phyloP scores from a whole-genome alignment of 2,888 invertebrate genomes.

The Synanthedon vespiformis region DNA sequence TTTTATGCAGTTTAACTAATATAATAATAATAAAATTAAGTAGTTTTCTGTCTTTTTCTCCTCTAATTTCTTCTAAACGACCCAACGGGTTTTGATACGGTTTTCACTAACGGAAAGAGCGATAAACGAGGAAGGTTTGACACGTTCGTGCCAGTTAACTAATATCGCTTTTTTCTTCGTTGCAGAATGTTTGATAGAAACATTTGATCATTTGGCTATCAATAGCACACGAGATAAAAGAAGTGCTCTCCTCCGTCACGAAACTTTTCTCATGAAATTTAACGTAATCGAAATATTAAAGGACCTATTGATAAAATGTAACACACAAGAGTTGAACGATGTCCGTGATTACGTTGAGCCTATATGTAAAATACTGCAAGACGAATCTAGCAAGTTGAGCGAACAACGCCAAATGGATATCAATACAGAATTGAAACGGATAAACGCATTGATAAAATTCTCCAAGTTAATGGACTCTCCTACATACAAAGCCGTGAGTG shows the following conservation, averaged over 20 bases:
- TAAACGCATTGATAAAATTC: slow-evolving; percentile 35
- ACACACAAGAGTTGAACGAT: slow-evolving; percentile 2
- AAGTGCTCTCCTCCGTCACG: slow-evolving; percentile 19
- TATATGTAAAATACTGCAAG: slow-evolving; percentile 22
- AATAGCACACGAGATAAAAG: background rate
- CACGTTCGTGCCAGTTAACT: background rate
- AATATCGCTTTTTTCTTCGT: background rate
- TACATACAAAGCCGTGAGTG: slow-evolving; percentile 4
- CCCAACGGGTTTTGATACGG: no score
- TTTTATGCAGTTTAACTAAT: no score
- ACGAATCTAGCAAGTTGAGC: slow-evolving; percentile 34
- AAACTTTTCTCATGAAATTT: slow-evolving; percentile 30
- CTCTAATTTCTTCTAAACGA: no score
- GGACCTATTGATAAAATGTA: slow-evolving; percentile 23
- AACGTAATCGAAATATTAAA: slow-evolving; percentile 32
- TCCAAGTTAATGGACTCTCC: slow-evolving; percentile 20
- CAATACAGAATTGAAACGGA: slow-evolving; percentile 35
- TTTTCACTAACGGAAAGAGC: no score
- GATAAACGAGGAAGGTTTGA: no score
- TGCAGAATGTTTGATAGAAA: background rate
- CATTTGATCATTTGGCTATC: background rate
- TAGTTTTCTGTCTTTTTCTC: no score
- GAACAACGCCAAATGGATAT: slow-evolving; percentile 48
- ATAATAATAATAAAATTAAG: no score
- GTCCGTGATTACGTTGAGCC: slow-evolving; percentile 18